These are phyloP conservation scores for Phrynosoma blainvillii DNA, from an alignment of 2,113 vertebrate genomes.

Conservation along the genomic window DNA sequence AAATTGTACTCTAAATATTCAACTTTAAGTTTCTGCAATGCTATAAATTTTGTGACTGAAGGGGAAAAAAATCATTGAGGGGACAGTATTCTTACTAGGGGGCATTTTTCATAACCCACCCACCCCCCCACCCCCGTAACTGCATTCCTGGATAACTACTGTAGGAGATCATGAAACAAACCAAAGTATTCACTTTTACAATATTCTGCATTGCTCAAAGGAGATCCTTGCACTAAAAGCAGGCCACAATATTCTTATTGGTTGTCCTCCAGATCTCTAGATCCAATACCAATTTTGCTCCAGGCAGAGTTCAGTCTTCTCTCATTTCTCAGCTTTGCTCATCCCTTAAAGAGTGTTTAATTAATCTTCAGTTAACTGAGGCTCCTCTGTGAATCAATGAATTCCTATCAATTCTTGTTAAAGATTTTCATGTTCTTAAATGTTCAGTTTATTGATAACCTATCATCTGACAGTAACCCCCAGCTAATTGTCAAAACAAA, in stretches of 20 bases:
- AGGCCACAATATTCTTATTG: slow-evolving; percentile 41
- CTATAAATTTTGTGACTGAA: no score
- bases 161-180: no score
- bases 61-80: no score
- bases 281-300: slow-evolving; percentile 31
- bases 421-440: slow-evolving; percentile 66
- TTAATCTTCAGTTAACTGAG: slow-evolving; percentile 62
- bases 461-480: slow-evolving; percentile 47
- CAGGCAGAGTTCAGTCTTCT: slow-evolving; percentile 64
- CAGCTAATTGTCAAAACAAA: slow-evolving; percentile 49
- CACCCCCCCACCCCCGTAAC: no score
- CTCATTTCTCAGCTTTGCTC: slow-evolving; percentile 50
- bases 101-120: no score
- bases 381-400: slow-evolving; percentile 56
- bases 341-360: slow-evolving; percentile 59
- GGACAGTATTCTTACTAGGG: no score
- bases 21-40: no score
- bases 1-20: no score
- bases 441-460: slow-evolving; percentile 13
- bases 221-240: not conserved
- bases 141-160: no score
- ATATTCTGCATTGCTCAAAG: slow-evolving; percentile 22
- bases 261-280: not conserved
- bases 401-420: slow-evolving; percentile 70
- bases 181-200: not conserved